phyloP scores from a whole-genome alignment of 2,888 invertebrate species.

The Lepetodrilus schrolli region DNA sequence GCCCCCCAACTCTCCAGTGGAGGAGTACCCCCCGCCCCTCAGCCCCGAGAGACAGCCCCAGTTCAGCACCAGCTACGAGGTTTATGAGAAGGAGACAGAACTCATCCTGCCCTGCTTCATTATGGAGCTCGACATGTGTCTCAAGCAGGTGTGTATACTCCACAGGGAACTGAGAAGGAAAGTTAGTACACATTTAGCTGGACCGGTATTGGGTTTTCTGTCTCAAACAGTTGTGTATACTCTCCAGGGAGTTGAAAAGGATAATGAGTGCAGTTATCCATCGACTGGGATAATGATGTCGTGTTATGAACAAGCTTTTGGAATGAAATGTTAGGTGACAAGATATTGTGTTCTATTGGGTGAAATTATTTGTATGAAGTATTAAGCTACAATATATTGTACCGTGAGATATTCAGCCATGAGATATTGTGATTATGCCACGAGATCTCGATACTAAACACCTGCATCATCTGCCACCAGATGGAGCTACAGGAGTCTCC shows the following conservation, averaged over 20 bases:
- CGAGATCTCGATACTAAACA: too few species aligned
- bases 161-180: not conserved
- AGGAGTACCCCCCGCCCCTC: constrained; percentile 65
- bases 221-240: not conserved
- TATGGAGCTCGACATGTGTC: constrained; percentile 93
- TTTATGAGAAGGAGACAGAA: constrained; percentile 71
- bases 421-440: too few species aligned
- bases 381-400: too few species aligned
- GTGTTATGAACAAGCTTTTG: too few species aligned
- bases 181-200: not conserved
- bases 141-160: constrained; percentile 85
- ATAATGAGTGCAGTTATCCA: too few species aligned
- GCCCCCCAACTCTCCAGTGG: constrained; percentile 49
- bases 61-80: constrained; percentile 55
- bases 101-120: constrained; percentile 93
- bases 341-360: too few species aligned
- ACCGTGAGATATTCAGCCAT: too few species aligned
- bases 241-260: too few species aligned
- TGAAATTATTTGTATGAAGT: too few species aligned
- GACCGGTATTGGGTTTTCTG: not conserved
- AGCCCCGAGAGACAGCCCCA: constrained; percentile 62
- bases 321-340: too few species aligned
- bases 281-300: too few species aligned
- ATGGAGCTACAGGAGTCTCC: constrained; percentile 91
- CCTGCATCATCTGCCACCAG: constrained; percentile 76